Conservation (phyloP, 2,888 invertebrate genomes). For the Acronicta psi region DNA sequence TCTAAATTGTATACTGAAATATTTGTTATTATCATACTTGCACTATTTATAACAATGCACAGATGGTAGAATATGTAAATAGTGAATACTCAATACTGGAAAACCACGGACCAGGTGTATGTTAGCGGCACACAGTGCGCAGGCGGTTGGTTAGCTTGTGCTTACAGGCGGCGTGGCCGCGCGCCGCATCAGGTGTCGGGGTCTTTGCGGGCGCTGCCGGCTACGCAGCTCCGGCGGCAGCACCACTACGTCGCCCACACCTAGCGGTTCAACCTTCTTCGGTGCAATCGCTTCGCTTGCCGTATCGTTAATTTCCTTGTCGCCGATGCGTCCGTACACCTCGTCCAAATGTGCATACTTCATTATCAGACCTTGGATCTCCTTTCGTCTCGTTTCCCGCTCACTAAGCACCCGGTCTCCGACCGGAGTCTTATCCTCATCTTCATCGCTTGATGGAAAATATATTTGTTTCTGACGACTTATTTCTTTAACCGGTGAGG, state of each 20-base stretch:
- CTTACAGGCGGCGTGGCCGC: constrained; percentile 89
- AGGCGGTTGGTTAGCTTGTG: constrained; percentile 83
- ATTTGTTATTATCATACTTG: constrained; percentile 45
- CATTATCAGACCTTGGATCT: constrained; percentile 94
- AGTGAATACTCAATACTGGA: constrained; percentile 66
- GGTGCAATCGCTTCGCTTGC: constrained; percentile 60
- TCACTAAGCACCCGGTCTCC: constrained; percentile 90
- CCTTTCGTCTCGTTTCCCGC: constrained; percentile 94
- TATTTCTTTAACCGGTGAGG: constrained; percentile 78
- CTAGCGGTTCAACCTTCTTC: constrained; percentile 75
- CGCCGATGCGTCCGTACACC: constrained; percentile 89
- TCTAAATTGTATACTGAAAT: constrained; percentile 18
- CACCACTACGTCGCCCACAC: constrained; percentile 80
- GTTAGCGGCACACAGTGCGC: constrained; percentile 86
- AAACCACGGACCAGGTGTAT: constrained; percentile 82
- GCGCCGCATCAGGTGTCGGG: constrained; percentile 86
- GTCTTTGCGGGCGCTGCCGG: constrained; percentile 79
- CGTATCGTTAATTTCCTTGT: constrained; percentile 74
- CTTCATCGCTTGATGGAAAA: constrained; percentile 85
- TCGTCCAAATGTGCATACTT: constrained; percentile 95
- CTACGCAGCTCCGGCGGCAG: constrained; percentile 84
- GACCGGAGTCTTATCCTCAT: constrained; percentile 87
- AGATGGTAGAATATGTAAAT: constrained; percentile 52
- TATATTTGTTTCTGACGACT: constrained; percentile 84
- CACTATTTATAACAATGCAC: constrained; percentile 40